Base-by-base conservation (phyloP, 2,797 vertebrate genomes). In the Euphonia xanthogaster region DNA sequence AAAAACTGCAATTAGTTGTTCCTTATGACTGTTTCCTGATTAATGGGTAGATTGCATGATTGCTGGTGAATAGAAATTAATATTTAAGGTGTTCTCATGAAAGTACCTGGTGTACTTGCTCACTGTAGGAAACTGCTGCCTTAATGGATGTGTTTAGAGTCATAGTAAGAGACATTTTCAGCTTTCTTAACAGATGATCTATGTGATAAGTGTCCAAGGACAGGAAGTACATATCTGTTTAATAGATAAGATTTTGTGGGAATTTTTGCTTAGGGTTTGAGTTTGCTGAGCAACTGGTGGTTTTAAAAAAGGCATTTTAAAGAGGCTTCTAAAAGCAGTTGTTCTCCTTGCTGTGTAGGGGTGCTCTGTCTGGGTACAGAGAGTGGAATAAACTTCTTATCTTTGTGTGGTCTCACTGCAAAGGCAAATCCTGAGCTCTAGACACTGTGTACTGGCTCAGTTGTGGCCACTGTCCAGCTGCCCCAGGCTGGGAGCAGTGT, bases 271-370 rank as follows among this genome's bases (percentile, higher is more conserved):
- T 48, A 20, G 16, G 18, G 1, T 90, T 88, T 78, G 37, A 62
- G 54, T 68, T 90, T 62, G 66, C 66, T 67, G 73, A 86, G 14
- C 9, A 83, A 50, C 27, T 70, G 14, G 4, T 67, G 40, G 23
- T 81, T 81, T 92, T 91, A 11, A 40, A 66, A 70, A 81, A 78
- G 24, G 27, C 27, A 58, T 90, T 92, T 90, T 47, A 48, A 86
- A 72, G 62, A 89, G 78, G 3, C 10, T 74, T 88, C 95, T 55
- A 25, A 44, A 78, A 75, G 31, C 2, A 1, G 10, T 55, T 88
- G 16, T 50, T 77, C 47, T 81, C 25, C 18, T 77, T 61, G 44
- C 66, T 82, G 14, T 60, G 44, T 60, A 55, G 58, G 76, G 63
- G 21, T 35, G 35, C 58, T 76, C 60, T 84, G 6, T 76, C 80